phyloP scores from a whole-genome alignment of 2,113 vertebrate genomes.

The Tenrec ecaudatus region DNA sequence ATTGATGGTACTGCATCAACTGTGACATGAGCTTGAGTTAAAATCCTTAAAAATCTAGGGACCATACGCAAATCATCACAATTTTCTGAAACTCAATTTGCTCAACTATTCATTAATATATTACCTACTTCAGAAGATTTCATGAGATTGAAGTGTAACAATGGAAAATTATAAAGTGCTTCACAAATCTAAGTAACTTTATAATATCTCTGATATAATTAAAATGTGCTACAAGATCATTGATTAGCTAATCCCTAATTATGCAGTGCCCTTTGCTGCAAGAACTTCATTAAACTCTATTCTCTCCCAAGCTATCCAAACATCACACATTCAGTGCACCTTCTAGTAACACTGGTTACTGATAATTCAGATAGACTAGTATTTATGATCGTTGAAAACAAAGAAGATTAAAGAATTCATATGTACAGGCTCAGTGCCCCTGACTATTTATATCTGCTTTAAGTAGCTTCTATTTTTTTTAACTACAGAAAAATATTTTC shows the following conservation, averaged over 20 bases:
- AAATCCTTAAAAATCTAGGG: background rate
- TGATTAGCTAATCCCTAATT: conserved; percentile 38
- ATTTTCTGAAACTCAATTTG: background rate
- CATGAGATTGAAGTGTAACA: conserved; percentile 8
- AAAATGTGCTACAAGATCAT: background rate
- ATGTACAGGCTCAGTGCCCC: background rate
- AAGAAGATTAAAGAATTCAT: conserved; percentile 5
- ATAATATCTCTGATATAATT: conserved; percentile 35
- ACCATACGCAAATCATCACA: background rate
- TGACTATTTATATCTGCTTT: background rate
- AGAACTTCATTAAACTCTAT: conserved; percentile 4
- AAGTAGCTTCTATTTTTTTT: background rate
- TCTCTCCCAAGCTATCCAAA: background rate
- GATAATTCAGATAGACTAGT: background rate
- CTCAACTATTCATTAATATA: background rate
- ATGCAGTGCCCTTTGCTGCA: background rate
- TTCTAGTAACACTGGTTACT: background rate
- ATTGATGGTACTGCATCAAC: background rate
- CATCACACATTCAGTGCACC: background rate
- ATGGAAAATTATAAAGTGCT: conserved; percentile 36
- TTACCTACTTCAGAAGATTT: background rate
- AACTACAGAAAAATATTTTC: conserved; percentile 43
- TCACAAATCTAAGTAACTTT: background rate
- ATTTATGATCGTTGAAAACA: background rate
- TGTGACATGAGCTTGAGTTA: background rate